These are phyloP conservation scores for Phytoseiulus persimilis DNA, from an alignment of 2,888 invertebrate genomes.

Conservation along the genomic window DNA sequence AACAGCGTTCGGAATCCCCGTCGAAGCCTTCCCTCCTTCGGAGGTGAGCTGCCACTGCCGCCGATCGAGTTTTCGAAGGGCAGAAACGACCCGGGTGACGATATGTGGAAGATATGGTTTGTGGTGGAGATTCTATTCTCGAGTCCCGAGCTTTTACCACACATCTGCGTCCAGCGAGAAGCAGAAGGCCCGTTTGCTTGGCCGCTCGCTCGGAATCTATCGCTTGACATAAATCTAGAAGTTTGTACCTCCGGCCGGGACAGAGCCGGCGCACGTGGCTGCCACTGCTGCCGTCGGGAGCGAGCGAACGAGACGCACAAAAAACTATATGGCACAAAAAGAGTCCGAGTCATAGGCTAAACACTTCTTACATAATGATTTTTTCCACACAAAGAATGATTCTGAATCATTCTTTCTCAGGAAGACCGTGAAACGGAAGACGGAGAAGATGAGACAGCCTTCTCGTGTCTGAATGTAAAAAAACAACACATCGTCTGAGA, in stretches of 20 bases:
- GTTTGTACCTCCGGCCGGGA: neutral
- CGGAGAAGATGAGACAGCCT: neutral
- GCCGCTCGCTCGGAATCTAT: neutral
- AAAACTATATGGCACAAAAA: neutral
- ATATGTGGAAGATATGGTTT: neutral
- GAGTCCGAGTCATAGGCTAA: neutral
- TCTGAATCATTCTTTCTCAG: neutral
- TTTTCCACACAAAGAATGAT: neutral
- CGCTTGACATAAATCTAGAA: neutral
- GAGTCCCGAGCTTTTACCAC: neutral
- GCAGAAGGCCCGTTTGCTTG: neutral
- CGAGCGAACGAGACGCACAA: neutral
- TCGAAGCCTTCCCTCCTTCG: neutral
- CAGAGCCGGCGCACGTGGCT: neutral
- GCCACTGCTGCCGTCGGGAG: neutral
- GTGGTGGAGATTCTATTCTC: neutral
- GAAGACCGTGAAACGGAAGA: slow-evolving; percentile 5
- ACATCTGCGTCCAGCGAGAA: neutral
- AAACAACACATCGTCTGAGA: neutral
- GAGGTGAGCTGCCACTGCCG: neutral
- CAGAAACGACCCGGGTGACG: neutral
- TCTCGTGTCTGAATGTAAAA: neutral
- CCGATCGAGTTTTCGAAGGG: neutral
- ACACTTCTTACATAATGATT: slow-evolving; percentile 5
- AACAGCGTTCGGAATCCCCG: neutral